Conservation (phyloP, 2,113 vertebrate species). For the Colaptes auratus region DNA sequence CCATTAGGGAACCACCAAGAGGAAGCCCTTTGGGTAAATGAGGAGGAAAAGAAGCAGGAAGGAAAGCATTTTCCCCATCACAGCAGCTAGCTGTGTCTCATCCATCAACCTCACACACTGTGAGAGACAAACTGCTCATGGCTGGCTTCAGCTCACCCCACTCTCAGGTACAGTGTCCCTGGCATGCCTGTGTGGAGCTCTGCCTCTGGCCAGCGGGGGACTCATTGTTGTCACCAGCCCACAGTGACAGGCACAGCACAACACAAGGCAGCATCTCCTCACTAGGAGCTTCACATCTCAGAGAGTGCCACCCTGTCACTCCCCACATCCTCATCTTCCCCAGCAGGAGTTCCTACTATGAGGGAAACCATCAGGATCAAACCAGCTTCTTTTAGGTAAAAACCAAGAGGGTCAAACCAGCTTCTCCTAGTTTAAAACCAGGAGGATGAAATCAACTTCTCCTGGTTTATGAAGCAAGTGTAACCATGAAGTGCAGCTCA, state of each 20-base stretch:
- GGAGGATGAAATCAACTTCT: background rate
- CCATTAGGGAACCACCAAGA: background rate
- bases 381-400: too few relatives aligned
- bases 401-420: too few relatives aligned
- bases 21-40: background rate
- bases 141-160: background rate
- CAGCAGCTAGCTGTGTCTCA: background rate
- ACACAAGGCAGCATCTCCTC: background rate
- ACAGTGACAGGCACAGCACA: background rate
- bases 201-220: background rate
- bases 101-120: background rate
- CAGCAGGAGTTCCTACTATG: background rate
- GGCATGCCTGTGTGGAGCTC: fast-evolving
- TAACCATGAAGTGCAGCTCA: background rate
- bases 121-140: background rate
- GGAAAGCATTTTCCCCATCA: background rate
- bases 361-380: background rate
- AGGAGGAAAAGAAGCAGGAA: background rate
- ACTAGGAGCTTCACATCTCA: background rate
- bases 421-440: too few relatives aligned
- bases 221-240: background rate
- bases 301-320: too few relatives aligned
- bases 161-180: too few relatives aligned
- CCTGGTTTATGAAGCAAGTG: background rate
- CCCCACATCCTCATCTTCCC: background rate